Evolutionary conservation across 2,797 vertebrate genomes (phyloP).

Genomic region (Mus spretus): DNA sequence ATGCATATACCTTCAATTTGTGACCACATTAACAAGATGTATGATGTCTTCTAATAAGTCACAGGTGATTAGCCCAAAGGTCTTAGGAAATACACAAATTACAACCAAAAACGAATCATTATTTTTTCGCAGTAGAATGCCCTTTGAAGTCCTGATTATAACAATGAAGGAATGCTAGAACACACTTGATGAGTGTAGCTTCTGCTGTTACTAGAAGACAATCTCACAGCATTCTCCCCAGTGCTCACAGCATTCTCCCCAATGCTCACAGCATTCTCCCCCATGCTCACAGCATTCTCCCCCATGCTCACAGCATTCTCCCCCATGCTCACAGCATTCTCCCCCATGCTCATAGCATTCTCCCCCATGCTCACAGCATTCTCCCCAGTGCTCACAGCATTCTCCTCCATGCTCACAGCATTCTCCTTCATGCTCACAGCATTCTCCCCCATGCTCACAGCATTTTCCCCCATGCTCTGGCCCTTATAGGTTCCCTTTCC

Average conservation of each 20-base stretch:
- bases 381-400: no score
- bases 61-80: background rate
- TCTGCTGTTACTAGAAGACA: background rate
- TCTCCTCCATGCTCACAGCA: no score
- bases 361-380: no score
- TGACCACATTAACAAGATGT: background rate
- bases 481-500: no score
- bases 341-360: no score
- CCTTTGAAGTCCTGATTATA: background rate
- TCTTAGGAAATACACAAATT: background rate
- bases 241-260: no score
- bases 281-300: no score
- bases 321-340: no score
- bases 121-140: background rate
- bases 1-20: background rate
- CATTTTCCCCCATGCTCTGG: background rate
- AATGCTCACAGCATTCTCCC: no score
- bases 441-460: no score
- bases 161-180: background rate
- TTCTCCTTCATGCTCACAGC: no score
- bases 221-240: background rate
- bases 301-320: no score
- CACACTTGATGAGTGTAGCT: background rate
- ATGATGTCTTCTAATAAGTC: background rate
- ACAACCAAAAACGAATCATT: background rate